Percentiles rank a stretch among this genome's conserved stretches.
Evolutionary conservation across 2,113 vertebrate genomes (phyloP).

Genomic region (Prunella himalayana): DNA sequence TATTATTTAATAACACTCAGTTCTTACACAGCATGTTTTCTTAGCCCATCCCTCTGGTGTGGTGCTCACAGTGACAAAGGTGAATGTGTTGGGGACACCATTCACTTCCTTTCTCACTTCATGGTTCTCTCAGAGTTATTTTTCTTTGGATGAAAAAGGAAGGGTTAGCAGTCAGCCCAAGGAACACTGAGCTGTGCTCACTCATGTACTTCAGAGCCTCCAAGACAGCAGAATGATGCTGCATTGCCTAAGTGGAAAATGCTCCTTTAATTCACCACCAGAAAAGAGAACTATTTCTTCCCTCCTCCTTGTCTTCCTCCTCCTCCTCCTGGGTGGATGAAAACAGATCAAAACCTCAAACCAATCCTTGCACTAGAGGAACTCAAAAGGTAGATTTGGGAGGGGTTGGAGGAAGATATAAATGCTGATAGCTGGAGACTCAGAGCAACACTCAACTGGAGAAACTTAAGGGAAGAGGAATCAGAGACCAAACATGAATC

Average conservation of each 20-base stretch:
- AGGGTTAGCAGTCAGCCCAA: neutral
- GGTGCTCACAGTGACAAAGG: neutral
- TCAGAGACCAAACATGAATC: conserved; percentile 14
- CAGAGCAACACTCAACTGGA: neutral
- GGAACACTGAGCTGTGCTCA: neutral
- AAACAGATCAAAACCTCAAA: conserved; percentile 32
- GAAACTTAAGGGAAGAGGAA: neutral
- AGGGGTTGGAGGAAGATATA: conserved; percentile 45
- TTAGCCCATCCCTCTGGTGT: neutral
- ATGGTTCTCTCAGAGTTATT: neutral
- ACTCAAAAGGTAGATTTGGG: conserved; percentile 48
- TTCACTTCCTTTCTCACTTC: neutral
- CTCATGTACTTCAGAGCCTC: neutral
- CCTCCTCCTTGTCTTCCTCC: neutral
- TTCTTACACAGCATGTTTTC: neutral
- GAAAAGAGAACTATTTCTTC: neutral
- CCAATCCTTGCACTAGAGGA: conserved; percentile 56
- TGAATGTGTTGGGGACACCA: neutral
- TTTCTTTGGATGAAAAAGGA: neutral
- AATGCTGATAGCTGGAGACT: conserved; percentile 41
- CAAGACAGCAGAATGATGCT: neutral
- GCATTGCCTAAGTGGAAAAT: neutral
- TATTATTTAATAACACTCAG: neutral
- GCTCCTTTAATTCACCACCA: neutral
- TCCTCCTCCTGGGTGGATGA: neutral